phyloP scores from a whole-genome alignment of 2,888 invertebrate species.

The Lepidocyrtoides sp. region DNA sequence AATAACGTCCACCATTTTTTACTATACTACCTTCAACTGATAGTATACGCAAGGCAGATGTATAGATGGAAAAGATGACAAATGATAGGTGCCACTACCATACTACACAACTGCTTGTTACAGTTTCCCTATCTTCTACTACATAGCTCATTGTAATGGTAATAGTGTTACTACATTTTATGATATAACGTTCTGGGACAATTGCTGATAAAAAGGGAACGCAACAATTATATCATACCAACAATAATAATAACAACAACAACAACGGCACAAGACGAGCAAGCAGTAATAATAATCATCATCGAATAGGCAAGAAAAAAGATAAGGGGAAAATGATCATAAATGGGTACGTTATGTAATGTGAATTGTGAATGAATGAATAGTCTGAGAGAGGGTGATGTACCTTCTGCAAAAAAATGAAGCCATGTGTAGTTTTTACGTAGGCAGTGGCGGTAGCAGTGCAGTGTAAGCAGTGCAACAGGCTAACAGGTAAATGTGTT shows the following conservation, averaged over 20 bases:
- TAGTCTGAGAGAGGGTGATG: conserved; percentile 35
- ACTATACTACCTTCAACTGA: not conserved
- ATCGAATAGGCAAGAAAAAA: conserved; percentile 16
- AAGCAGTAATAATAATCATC: conserved; percentile 52
- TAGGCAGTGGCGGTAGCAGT: conserved; percentile 12
- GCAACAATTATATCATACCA: conserved; percentile 76
- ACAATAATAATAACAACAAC: conserved; percentile 15
- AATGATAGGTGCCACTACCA: conserved; percentile 43
- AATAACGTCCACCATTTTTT: conserved; percentile 62
- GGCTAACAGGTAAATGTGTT: not conserved
- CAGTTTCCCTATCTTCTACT: conserved; percentile 30
- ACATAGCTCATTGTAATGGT: not conserved
- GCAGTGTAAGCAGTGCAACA: not conserved
- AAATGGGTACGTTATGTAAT: conserved; percentile 76
- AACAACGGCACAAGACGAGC: conserved; percentile 13
- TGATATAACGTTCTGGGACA: conserved; percentile 64
- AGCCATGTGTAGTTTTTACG: conserved; percentile 42
- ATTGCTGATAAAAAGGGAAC: conserved; percentile 76
- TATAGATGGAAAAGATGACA: conserved; percentile 42
- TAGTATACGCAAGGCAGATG: not conserved
- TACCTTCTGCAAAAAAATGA: conserved; percentile 51
- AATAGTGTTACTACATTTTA: conserved; percentile 23
- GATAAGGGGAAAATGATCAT: conserved; percentile 65
- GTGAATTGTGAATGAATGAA: conserved; percentile 68
- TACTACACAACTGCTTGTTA: not conserved